phyloP scores from a whole-genome alignment of 2,797 vertebrate genomes.

The Varecia variegata region DNA sequence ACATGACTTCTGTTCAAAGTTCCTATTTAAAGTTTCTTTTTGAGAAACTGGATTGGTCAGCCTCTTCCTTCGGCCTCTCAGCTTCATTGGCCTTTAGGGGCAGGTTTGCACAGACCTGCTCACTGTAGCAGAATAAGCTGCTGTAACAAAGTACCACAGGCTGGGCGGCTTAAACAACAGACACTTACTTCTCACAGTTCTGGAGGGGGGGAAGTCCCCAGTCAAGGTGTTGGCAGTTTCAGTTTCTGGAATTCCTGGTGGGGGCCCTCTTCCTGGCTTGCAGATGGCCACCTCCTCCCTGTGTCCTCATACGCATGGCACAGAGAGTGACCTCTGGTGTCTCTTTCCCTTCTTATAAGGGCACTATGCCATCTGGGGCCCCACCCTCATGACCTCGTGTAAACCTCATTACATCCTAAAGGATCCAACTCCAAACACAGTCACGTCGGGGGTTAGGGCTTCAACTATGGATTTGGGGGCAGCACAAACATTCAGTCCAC shows the following conservation, averaged over 20 bases:
- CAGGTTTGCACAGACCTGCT: background rate
- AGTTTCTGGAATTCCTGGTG: background rate
- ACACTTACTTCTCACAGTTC: background rate
- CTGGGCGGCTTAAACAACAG: background rate
- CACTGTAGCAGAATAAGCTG: background rate
- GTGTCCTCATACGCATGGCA: background rate
- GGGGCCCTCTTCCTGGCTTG: background rate
- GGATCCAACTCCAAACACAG: background rate
- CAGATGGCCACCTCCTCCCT: background rate
- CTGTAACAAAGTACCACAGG: background rate
- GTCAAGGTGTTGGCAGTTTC: background rate
- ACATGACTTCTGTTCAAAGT: accelerated
- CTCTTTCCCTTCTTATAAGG: background rate
- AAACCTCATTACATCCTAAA: background rate
- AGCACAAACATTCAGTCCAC: background rate
- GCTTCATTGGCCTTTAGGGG: no score
- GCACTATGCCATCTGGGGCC: background rate
- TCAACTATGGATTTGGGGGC: background rate
- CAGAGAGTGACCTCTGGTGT: background rate
- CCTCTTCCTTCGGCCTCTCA: background rate
- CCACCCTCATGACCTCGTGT: background rate
- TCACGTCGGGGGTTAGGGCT: background rate
- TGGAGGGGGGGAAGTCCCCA: background rate
- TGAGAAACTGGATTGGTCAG: background rate
- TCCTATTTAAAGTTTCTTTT: background rate